Base-by-base conservation (phyloP, 2,797 vertebrate genomes). In the Poliocrania exsul region DNA sequence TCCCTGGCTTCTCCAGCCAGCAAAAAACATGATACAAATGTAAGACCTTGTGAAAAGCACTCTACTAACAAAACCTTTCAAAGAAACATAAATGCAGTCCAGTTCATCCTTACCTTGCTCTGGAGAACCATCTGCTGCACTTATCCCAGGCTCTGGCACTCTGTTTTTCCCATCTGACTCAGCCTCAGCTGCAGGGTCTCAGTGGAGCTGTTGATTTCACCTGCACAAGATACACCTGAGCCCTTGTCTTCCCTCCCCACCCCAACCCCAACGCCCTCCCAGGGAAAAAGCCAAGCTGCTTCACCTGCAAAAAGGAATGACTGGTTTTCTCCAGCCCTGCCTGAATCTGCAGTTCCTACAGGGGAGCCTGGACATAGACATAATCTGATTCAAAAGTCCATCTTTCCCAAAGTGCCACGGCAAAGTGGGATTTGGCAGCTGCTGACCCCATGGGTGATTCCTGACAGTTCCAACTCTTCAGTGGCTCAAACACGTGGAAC, bases 11-110 rank as follows among this genome's bases (percentile, higher is more conserved):
- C 53, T 50, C 49, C 56, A 51, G 9, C 33, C 65, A 54, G 8
- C 26, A 51, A 58, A 72, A 58, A 23, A 2, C 26, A 35, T 0
- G 0, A 20, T 28, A 19, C 14, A 11, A 49, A n/a, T 0, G 0
- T 31, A 37, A 24, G 1, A 54, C 38, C 13, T 42, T 31, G 2
- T 13, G 54, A 31, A 78, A 74, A 38, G 5, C 11, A 62, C 19
- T 16, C 13, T 18, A n/a, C 3, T 2, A 29, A 33, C 11, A 69
- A 85, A 11, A 21, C 25, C 16, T 26, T 33, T 4, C 14, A 44
- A 80, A 4, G 4, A 81, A 74, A 9, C 1, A 0, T 7, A n/a
- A 31, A 66, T 8, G 60, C 73, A 85, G 0, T 2, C 40, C 53
- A 38, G 0, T 9, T 65, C 35, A 71, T 8, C 31, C 70, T 69